Evolutionary conservation across 2,888 invertebrate species (phyloP), one percentile per base, ranked within the genome.

Genomic region (Meta bourneti): DNA sequence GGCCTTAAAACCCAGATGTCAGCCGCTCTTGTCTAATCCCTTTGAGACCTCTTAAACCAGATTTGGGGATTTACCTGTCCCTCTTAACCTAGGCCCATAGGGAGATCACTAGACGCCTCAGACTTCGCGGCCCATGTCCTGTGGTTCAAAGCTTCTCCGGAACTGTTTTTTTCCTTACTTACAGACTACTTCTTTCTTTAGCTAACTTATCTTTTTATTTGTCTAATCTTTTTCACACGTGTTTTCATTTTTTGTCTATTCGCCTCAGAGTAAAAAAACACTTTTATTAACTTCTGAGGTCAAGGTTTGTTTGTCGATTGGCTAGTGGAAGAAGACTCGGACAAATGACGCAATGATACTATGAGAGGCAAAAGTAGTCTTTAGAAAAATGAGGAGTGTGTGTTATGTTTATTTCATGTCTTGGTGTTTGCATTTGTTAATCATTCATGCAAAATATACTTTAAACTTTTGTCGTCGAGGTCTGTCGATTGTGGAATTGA

Each of bases 41-140:
- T 85, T 88, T 75, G 92, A 92, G 92, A 92, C 92, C 92, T 92
- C 92, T 92, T 92, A 92, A 92, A 92, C 87, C 92, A 92, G 92
- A 90, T 92, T 92, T 90, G 92, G 85, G 92, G 92, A 92, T 90
- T 92, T 92, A 92, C 92, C 92, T 92, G 92, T 92, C 89, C 89
- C 79, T 92, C 91, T 84, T 89, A 92, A 89, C 89, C 79, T 82
- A 61, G 71, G 82, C 91, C 91, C 87, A 74, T 52, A 83, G 91
- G 91, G 91, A 91, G 82, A 83, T 83, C 87, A 80, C 88, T 54
- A 91, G 91, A 81, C 85, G 90, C 85, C 85, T 82, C 49, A 70
- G 82, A 82, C 82, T 86, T 54, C 84, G 74, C 49, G 83, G 83
- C 77, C 70, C 80, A 75, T 83, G 87, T 81, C 87, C 91, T 83